Conservation (phyloP, 2,888 invertebrate genomes). For the Heteromyza rotundicornis region DNA sequence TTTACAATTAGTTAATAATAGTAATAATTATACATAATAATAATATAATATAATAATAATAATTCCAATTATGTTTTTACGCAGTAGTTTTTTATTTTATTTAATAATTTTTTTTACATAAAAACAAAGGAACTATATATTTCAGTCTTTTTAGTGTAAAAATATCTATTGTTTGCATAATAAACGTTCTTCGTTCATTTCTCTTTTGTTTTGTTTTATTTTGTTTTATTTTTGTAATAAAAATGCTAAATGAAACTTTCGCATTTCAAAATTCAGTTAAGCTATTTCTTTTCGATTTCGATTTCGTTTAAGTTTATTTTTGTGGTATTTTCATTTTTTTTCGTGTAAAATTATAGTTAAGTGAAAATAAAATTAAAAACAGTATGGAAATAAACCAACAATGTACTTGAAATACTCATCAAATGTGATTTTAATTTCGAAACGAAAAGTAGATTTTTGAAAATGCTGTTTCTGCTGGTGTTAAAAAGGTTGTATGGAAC, state of each 20-base stretch:
- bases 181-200: slow-evolving; percentile 27
- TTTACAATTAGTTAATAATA: slow-evolving; percentile 15
- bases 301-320: too few relatives aligned
- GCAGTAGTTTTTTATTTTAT: slow-evolving; percentile 25
- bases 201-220: slow-evolving; percentile 19
- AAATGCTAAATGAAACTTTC: too few relatives aligned
- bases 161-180: slow-evolving; percentile 47
- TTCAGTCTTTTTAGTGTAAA: slow-evolving; percentile 62
- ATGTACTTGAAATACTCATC: slow-evolving; percentile 9
- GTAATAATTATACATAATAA: neutral
- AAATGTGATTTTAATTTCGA: too few relatives aligned
- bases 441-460: too few relatives aligned
- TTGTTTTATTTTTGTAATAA: slow-evolving; percentile 13
- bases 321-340: too few relatives aligned
- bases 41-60: slow-evolving; percentile 27
- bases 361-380: slow-evolving; percentile 9
- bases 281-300: too few relatives aligned
- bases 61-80: slow-evolving; percentile 58
- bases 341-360: slow-evolving; percentile 29
- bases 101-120: slow-evolving; percentile 52
- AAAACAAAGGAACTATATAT: slow-evolving; percentile 64
- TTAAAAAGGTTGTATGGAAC: too few relatives aligned
- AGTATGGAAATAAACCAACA: too few relatives aligned
- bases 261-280: slow-evolving; percentile 18
- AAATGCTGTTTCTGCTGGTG: too few relatives aligned